phyloP scores from a whole-genome alignment of 2,113 vertebrate genomes.

The Tympanuchus pallidicinctus region DNA sequence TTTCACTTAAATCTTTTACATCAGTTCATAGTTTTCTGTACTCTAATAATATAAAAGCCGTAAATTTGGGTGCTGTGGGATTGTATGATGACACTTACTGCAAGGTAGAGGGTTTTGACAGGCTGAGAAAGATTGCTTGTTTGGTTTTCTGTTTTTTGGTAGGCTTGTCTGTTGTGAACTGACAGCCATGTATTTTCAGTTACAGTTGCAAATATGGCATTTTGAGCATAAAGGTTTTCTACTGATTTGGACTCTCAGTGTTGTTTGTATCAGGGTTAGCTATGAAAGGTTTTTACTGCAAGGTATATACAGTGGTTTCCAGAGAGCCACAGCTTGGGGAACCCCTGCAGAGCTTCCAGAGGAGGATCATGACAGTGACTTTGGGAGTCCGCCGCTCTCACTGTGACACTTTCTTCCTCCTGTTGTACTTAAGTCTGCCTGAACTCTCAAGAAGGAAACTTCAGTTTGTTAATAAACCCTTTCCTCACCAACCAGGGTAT shows the following conservation, averaged over 20 bases:
- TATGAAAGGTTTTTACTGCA: not conserved
- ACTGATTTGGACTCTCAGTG: not conserved
- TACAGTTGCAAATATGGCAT: not conserved
- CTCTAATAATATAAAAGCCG: not conserved
- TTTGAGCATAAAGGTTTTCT: not conserved
- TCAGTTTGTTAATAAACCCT: not conserved
- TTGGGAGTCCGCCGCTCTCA: not conserved
- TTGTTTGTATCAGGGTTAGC: not conserved
- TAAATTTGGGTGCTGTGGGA: not conserved
- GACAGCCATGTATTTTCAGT: not conserved
- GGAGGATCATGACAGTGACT: not conserved
- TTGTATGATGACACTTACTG: not conserved
- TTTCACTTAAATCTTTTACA: not conserved
- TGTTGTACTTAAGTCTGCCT: not conserved
- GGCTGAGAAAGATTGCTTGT: not conserved
- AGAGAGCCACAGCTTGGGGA: not conserved
- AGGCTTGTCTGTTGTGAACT: not conserved
- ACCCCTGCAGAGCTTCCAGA: too few relatives aligned
- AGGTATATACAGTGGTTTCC: accelerated
- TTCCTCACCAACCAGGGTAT: not conserved
- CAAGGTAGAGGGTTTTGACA: not conserved
- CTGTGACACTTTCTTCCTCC: not conserved
- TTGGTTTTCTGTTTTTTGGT: not conserved
- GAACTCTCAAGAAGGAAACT: not conserved
- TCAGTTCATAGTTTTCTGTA: not conserved